Evolutionary conservation across 2,888 invertebrate genomes (phyloP), one percentile per base, ranked within the genome.

Genomic region (Noctua comes): DNA sequence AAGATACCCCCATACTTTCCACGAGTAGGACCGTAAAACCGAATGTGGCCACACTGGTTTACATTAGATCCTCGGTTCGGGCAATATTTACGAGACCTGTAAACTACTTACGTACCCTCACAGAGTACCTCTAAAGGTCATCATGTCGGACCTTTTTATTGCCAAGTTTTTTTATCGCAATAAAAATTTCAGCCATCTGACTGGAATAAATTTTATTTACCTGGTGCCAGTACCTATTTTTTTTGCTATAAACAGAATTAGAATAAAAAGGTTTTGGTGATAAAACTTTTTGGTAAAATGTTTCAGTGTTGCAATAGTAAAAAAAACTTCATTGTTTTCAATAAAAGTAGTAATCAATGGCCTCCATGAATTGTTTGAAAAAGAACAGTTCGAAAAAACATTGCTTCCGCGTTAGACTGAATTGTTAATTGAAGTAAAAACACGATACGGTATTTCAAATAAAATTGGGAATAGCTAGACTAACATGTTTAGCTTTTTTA

Each of bases 71-170:
- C 69, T 72, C 70, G 75, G 74, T 80, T 72, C n/a, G 71, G 66
- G 68, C 71, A 71, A 84, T 88, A 88, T 88, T 88, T 88, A 88
- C 83, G 88, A 88, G 75, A 62, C 48, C 76, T 84, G 80, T 87
- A 88, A 86, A 88, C 85, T 81, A 86, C 84, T 83, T 81, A 77
- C 69, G 57, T 78, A 74, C 77, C 79, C 74, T 73, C 68, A 66
- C 65, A 16, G 66, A 66, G 74, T 82, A 82, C 82, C 69, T 79
- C 72, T 77, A 78, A 78, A 88, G 85, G 89, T 85, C 85, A 83
- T 78, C 75, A 77, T 73, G 81, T 79, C 57, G 79, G 76, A 31
- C 85, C 68, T 78, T 81, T 87, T 88, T 87, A 87, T 74, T 59
- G 71, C 82, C 21, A 65, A 82, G 70, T 79, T 86, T 80, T 85